These are phyloP conservation scores for Maniola hyperantus DNA, from an alignment of 2,888 invertebrate genomes.

Conservation along the genomic window DNA sequence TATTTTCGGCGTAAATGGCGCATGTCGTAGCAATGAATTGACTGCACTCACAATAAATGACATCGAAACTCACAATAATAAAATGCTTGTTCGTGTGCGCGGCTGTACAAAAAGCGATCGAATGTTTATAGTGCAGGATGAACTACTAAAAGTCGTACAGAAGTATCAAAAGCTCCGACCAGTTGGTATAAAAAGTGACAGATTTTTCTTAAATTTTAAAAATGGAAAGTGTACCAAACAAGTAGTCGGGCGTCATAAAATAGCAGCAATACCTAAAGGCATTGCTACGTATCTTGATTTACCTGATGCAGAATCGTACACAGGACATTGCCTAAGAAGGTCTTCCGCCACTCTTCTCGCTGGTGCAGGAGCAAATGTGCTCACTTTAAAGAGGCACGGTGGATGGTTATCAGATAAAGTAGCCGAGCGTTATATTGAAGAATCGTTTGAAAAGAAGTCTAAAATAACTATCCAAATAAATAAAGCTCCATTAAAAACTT, in stretches of 20 bases:
- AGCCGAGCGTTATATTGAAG: not conserved
- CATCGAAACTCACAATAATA: constrained; percentile 26
- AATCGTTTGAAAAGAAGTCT: not conserved
- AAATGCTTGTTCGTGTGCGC: not conserved
- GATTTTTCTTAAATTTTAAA: constrained; percentile 33
- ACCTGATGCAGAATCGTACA: constrained; percentile 19
- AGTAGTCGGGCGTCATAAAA: constrained; percentile 30
- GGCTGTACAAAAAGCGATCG: constrained; percentile 12
- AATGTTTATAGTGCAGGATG: constrained; percentile 23
- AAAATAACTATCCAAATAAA: not conserved
- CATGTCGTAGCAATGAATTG: constrained; percentile 30
- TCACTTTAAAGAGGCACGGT: not conserved
- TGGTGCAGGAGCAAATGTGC: constrained; percentile 4
- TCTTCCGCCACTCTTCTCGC: constrained; percentile 12
- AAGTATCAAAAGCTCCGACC: constrained; percentile 32
- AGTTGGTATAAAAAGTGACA: constrained; percentile 11
- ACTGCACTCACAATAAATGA: constrained; percentile 28
- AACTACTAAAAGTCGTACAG: constrained; percentile 24
- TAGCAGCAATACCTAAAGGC: constrained; percentile 31
- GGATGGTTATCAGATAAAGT: not conserved
- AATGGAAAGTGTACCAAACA: constrained; percentile 36
- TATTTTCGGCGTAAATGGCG: constrained; percentile 32
- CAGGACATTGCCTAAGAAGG: constrained; percentile 26
- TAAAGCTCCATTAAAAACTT: not conserved
- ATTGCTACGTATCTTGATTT: constrained; percentile 31